These are phyloP conservation scores for Chrysoperla carnea DNA, from an alignment of 1,140 invertebrate species.

Conservation along the genomic window DNA sequence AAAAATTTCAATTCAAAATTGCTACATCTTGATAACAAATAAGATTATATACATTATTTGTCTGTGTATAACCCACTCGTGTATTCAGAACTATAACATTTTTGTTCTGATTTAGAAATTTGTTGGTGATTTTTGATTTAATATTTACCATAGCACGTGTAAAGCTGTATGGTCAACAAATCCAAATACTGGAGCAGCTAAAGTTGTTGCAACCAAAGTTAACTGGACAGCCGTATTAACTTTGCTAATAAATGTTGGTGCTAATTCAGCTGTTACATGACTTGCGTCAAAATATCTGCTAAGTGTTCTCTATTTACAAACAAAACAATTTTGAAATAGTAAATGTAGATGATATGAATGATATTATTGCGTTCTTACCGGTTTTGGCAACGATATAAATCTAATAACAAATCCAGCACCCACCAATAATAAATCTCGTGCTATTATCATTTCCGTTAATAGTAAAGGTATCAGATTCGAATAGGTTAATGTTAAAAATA, in stretches of 20 bases:
- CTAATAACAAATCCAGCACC: slow-evolving; percentile 71
- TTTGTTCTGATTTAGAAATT: too few species aligned
- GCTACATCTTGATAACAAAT: too few species aligned
- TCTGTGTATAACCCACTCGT: too few species aligned
- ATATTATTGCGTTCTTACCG: slow-evolving; percentile 40
- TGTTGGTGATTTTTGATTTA: too few species aligned
- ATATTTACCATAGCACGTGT: slow-evolving; percentile 50
- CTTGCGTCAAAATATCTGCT: slow-evolving; percentile 79
- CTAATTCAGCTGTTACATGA: slow-evolving; percentile 75
- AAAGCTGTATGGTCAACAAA: slow-evolving; percentile 61
- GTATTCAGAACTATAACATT: too few species aligned
- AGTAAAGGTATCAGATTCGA: slow-evolving; percentile 69
- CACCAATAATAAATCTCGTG: slow-evolving; percentile 68
- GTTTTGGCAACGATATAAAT: slow-evolving; percentile 74
- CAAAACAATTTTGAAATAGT: slow-evolving; percentile 12
- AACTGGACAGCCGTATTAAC: slow-evolving; percentile 85
- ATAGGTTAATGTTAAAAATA: slow-evolving; percentile 76
- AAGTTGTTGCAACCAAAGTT: slow-evolving; percentile 53
- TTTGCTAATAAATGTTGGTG: slow-evolving; percentile 84
- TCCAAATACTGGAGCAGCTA: slow-evolving; percentile 68
- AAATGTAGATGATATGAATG: slow-evolving; percentile 2
- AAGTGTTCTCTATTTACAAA: slow-evolving; percentile 56
- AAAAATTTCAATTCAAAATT: too few species aligned
- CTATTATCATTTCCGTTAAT: slow-evolving; percentile 69
- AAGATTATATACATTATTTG: too few species aligned